Evolutionary conservation across 2,113 vertebrate genomes (phyloP).

Genomic region (Pomatorhinus ruficollis): DNA sequence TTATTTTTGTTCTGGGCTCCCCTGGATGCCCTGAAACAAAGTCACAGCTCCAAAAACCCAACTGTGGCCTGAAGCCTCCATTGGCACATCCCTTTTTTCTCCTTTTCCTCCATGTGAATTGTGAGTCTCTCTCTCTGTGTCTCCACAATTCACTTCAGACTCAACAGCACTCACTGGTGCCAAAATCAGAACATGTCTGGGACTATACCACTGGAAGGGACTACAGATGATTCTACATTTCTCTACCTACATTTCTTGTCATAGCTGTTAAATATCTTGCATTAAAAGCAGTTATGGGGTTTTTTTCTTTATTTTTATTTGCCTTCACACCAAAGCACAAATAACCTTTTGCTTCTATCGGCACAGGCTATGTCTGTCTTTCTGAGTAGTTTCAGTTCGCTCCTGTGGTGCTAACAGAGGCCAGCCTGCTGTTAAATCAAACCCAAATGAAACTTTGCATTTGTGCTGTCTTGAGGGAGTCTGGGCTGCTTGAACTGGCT

Average conservation of each 20-base stretch:
- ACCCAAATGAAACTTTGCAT: neutral
- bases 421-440: neutral
- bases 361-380: neutral
- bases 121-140: neutral
- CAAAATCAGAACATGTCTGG: neutral
- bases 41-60: neutral
- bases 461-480: neutral
- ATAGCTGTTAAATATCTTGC: neutral
- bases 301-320: neutral
- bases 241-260: neutral
- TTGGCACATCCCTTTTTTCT: neutral
- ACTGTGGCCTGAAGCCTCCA: neutral
- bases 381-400: neutral
- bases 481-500: accelerated
- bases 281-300: accelerated
- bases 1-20: neutral
- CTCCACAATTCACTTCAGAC: neutral
- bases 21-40: neutral
- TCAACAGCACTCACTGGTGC: neutral
- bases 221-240: neutral
- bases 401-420: neutral
- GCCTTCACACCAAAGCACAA: neutral
- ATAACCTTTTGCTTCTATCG: neutral
- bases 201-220: neutral
- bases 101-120: neutral